Conservation (phyloP, 1,140 invertebrate species). For the Drosophila auraria region DNA sequence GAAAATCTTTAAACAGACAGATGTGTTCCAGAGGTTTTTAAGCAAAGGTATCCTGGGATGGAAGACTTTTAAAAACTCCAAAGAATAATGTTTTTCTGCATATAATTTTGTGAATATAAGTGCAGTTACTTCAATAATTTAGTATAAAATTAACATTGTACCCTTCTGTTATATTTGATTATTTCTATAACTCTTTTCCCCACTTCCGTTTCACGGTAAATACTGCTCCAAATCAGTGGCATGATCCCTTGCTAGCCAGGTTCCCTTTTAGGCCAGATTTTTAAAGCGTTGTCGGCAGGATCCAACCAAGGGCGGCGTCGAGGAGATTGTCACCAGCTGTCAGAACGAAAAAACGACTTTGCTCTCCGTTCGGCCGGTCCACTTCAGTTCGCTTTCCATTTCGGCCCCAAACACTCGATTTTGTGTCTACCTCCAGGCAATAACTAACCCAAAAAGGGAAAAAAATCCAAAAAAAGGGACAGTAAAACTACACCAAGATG, state of each 20-base stretch:
- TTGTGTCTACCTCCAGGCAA: conserved; percentile 10
- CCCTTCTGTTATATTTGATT: no score
- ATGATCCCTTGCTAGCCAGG: not conserved
- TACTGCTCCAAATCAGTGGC: not conserved
- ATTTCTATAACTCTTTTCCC: not conserved
- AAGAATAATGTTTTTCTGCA: no score
- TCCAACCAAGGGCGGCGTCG: conserved; percentile 35
- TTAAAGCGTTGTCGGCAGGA: not conserved
- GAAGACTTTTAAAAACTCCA: no score
- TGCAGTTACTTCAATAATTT: no score
- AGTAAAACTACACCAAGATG: conserved; percentile 41
- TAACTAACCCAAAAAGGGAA: conserved; percentile 15
- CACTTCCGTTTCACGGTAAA: not conserved
- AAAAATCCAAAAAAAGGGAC: conserved; percentile 2
- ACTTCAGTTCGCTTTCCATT: conserved; percentile 44
- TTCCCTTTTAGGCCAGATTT: conserved; percentile 15
- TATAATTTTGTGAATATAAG: no score
- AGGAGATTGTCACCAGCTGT: conserved; percentile 63
- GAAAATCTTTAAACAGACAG: no score
- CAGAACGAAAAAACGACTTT: conserved; percentile 33
- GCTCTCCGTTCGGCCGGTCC: not conserved
- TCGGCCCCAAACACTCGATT: conserved; percentile 42
- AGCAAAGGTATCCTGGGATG: no score
- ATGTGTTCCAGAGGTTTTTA: no score
- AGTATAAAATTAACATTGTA: not conserved